A percentile compares a stretch with the other conserved stretches of the same genome.
phyloP scores from a whole-genome alignment of 2,888 invertebrate species.

The Drosophila melanosoma region DNA sequence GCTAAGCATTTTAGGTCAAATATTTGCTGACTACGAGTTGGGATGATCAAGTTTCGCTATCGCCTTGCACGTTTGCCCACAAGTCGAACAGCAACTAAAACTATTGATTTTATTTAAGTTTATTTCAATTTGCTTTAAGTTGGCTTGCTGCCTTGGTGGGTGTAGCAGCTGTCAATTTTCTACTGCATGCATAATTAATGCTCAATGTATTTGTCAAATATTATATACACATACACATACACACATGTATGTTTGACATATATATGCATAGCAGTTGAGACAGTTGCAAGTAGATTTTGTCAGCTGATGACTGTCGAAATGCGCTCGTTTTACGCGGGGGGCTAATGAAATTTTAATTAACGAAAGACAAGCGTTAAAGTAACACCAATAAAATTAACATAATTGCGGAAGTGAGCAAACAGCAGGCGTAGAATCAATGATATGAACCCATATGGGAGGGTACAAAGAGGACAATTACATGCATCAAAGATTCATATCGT shows the following conservation, averaged over 20 bases:
- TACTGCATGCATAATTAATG: constrained; percentile 57
- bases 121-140: constrained; percentile 17
- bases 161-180: constrained; percentile 64
- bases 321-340: constrained; percentile 24
- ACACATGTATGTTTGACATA: neutral
- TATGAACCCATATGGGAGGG: constrained; percentile 45
- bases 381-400: constrained; percentile 59
- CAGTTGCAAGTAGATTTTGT: constrained; percentile 12
- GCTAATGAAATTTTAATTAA: constrained; percentile 79
- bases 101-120: constrained; percentile 63
- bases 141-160: constrained; percentile 17
- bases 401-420: constrained; percentile 14
- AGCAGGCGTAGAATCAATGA: constrained; percentile 48
- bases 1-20: constrained; percentile 48
- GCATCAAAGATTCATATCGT: constrained; percentile 80
- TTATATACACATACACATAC: constrained; percentile 6
- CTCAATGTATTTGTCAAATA: constrained; percentile 20
- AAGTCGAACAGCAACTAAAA: constrained; percentile 4
- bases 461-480: constrained; percentile 68
- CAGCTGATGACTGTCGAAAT: constrained; percentile 46
- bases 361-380: constrained; percentile 73
- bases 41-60: constrained; percentile 41
- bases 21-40: constrained; percentile 42
- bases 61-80: constrained; percentile 28
- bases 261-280: constrained; percentile 3